phyloP scores from a whole-genome alignment of 2,113 vertebrate genomes.

The Ctenomys sociabilis region DNA sequence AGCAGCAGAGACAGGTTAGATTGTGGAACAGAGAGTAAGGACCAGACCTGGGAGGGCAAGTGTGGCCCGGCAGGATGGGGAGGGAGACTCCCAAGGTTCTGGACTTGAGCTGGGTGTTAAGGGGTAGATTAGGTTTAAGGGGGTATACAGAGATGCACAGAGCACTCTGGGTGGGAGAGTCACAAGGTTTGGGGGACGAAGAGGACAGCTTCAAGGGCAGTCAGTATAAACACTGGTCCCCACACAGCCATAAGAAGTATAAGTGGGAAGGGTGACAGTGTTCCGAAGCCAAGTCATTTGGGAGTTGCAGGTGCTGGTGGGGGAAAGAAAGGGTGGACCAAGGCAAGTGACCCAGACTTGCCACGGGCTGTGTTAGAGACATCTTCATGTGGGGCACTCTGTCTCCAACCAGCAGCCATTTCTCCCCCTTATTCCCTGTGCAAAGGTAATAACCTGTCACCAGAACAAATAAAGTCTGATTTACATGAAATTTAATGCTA shows the following conservation, averaged over 20 bases:
- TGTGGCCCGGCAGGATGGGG: too few species aligned
- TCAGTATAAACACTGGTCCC: background rate
- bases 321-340: background rate
- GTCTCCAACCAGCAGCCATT: constrained; percentile 48
- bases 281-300: background rate
- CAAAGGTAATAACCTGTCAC: constrained; percentile 81
- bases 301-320: background rate
- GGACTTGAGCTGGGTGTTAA: background rate
- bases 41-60: background rate
- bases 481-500: constrained; percentile 79
- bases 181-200: fast-evolving
- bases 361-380: background rate
- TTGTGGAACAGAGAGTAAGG: background rate
- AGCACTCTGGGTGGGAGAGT: background rate
- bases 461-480: constrained; percentile 80
- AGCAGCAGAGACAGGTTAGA: background rate
- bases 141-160: background rate
- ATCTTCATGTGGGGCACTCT: background rate
- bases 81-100: background rate
- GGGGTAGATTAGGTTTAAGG: background rate
- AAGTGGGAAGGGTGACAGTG: fast-evolving
- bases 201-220: background rate
- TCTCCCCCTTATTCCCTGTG: constrained; percentile 34
- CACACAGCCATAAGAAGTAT: background rate
- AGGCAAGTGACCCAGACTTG: too few species aligned